Percentiles rank a stretch among this genome's conserved stretches.
These are phyloP conservation scores for Gymnocephalus cernua DNA, from an alignment of 2,113 vertebrate genomes.

Conservation along the genomic window DNA sequence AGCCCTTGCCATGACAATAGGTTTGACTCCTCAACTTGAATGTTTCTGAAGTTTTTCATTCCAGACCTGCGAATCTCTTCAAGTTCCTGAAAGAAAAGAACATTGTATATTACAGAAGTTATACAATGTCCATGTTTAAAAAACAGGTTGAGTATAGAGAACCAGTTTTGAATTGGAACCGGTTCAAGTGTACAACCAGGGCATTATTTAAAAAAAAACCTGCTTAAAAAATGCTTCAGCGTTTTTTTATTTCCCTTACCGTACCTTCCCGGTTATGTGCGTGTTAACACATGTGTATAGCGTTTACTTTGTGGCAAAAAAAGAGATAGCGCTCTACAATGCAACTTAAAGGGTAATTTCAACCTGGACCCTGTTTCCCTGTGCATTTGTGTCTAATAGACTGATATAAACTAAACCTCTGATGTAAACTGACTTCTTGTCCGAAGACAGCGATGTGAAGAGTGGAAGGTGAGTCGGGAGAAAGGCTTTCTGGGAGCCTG, in stretches of 20 bases:
- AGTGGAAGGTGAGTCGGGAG: too few species aligned
- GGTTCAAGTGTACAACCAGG: neutral
- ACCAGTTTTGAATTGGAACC: neutral
- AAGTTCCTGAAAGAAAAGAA: conserved; percentile 90
- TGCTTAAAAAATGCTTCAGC: neutral
- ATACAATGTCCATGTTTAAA: neutral
- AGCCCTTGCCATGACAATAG: conserved; percentile 99
- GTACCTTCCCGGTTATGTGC: neutral
- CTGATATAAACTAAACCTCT: too few species aligned
- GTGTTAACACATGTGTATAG: neutral
- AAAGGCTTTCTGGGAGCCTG: too few species aligned
- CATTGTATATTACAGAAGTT: neutral
- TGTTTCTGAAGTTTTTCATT: conserved; percentile 99
- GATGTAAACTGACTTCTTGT: too few species aligned
- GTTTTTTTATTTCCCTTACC: neutral
- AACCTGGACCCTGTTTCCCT: too few species aligned
- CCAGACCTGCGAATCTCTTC: conserved; percentile 98
- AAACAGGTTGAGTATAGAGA: neutral
- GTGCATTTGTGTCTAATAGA: too few species aligned
- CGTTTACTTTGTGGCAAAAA: neutral
- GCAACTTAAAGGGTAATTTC: neutral
- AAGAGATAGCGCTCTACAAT: neutral
- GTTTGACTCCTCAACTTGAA: conserved; percentile 99
- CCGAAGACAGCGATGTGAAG: too few species aligned
- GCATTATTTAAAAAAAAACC: neutral